These are phyloP conservation scores for Leistus spinibarbis DNA, from an alignment of 2,888 invertebrate genomes.

Conservation along the genomic window DNA sequence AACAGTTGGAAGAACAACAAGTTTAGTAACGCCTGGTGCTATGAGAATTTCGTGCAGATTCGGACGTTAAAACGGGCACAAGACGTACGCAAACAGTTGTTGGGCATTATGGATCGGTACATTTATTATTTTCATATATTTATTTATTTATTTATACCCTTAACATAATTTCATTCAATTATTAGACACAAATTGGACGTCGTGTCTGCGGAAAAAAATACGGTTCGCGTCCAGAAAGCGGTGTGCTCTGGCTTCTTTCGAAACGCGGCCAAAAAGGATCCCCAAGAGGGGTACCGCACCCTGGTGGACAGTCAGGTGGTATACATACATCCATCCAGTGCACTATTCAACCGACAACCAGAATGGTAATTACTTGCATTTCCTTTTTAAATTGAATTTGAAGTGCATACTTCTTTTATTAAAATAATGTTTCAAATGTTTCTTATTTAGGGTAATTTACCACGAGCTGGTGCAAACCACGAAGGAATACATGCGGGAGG, in stretches of 20 bases:
- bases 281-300: conserved; percentile 97
- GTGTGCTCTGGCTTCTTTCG: conserved; percentile 98
- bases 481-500: conserved; percentile 99
- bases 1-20: conserved; percentile 99
- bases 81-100: conserved; percentile 95
- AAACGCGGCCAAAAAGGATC: conserved; percentile 99
- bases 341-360: conserved; percentile 96
- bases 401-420: too few relatives aligned
- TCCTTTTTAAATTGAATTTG: too few relatives aligned
- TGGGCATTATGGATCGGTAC: conserved; percentile 95
- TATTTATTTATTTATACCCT: conserved; percentile 14
- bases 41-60: conserved; percentile 98
- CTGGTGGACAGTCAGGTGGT: conserved; percentile 97
- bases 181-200: conserved; percentile 91
- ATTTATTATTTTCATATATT: conserved; percentile 34
- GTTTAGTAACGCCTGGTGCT: conserved; percentile 99
- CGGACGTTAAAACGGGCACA: conserved; percentile 95
- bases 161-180: too few relatives aligned
- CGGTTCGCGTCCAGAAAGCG: conserved; percentile 94
- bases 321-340: conserved; percentile 98
- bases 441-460: conserved; percentile 83
- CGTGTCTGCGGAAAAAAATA: conserved; percentile 94
- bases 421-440: too few relatives aligned
- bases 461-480: conserved; percentile 98
- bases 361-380: conserved; percentile 79